These are phyloP conservation scores for Vireo altiloquus DNA, from an alignment of 2,113 vertebrate species.

Conservation along the genomic window DNA sequence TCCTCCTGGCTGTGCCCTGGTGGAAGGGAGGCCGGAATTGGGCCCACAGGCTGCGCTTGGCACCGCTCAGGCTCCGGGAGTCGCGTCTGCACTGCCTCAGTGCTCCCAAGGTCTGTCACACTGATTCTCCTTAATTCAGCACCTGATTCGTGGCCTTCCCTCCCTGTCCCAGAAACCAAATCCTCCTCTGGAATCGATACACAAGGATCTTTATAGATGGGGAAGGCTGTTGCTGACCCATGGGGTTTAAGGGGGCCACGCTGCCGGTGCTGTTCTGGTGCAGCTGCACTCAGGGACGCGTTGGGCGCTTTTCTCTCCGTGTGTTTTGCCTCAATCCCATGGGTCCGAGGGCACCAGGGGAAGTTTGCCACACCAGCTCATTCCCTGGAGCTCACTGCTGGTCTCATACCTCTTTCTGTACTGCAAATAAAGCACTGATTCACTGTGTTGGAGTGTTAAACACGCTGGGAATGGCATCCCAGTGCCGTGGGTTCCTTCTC, in stretches of 20 bases:
- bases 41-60: background rate
- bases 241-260: background rate
- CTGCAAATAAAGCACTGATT: slow-evolving; percentile 43
- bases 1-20: background rate
- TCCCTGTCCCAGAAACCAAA: background rate
- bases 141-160: background rate
- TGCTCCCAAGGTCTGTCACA: background rate
- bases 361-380: accelerated
- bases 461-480: background rate
- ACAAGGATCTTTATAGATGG: background rate
- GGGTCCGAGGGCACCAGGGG: accelerated
- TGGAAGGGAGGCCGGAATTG: background rate
- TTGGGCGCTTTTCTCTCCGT: accelerated
- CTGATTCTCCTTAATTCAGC: background rate
- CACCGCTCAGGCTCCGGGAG: background rate
- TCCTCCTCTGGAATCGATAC: background rate
- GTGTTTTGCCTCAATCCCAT: background rate
- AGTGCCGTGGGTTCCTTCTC: accelerated
- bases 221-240: accelerated
- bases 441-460: slow-evolving; percentile 1
- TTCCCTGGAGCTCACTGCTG: background rate
- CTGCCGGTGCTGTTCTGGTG: accelerated
- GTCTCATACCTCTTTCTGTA: background rate
- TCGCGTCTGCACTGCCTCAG: accelerated
- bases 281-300: background rate